Evolutionary conservation across 2,113 vertebrate genomes (phyloP), one percentile per base, ranked within the genome.

Genomic region (Laticauda laticaudata): DNA sequence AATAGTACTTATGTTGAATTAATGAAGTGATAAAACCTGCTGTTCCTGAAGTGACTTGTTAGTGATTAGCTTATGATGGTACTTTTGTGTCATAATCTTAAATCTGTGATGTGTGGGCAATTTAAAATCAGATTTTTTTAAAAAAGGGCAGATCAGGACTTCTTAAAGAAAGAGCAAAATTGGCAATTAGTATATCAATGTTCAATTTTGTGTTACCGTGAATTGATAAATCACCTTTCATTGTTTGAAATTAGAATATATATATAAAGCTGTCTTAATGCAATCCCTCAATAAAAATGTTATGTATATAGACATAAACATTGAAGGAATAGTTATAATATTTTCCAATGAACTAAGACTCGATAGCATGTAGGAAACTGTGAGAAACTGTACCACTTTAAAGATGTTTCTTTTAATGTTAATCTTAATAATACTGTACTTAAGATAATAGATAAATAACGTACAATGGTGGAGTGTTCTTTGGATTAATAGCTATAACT

Each of bases 141-240:
- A 34, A 81, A 81, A 81, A 39, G 69, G 34, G n/a, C 34, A 95
- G 96, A 97, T 96, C 96, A 97, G 97, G 96, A 96, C 96, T 94
- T 97, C 96, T 97, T 97, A 93, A 51, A 96, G 96, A 95, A 96
- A 97, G 97, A 97, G 97, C 96, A 97, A 97, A 97, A 98, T 97
- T 97, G 97, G 96, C 97, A 97, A 98, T 97, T 96, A 96, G 92
- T 90, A 97, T 98, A 98, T 99, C 98, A 99, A 97, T 98, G 98
- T 98, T 98, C 98, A 98, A 98, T 98, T 97, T 95, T 96, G 97
- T 98, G 98, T 99, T 98, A 98, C 88, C 94, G 97, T 94, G 97
- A 98, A 93, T 0, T 0, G 53, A 88, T 94, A 91, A 93, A 94
- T 94, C 94, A 93, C 92, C 92, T 86, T 94, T 97, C 94, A 92